A percentile compares a stretch with the other conserved stretches of the same genome.
Evolutionary conservation across 2,113 vertebrate species (phyloP).

Genomic region (Dromas ardeola): DNA sequence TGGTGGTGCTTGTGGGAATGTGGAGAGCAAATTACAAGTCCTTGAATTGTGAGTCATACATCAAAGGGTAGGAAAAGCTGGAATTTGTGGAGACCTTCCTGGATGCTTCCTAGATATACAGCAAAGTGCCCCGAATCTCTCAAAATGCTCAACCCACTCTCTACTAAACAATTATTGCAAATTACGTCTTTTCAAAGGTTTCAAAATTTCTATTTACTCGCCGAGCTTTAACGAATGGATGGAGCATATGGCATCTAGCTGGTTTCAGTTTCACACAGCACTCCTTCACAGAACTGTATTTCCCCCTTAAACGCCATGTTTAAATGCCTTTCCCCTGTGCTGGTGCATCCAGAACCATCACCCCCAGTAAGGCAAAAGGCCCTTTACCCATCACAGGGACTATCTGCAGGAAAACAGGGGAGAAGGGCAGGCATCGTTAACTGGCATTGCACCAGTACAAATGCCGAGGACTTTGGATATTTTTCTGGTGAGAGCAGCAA

Average conservation of each 20-base stretch:
- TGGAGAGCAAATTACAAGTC: not conserved
- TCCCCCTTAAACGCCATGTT: not conserved
- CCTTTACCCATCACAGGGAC: not conserved
- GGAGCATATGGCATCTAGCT: not conserved
- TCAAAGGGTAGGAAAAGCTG: not conserved
- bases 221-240: not conserved
- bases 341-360: not conserved
- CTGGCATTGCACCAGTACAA: not conserved
- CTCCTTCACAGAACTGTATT: not conserved
- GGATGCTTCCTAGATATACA: not conserved
- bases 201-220: not conserved
- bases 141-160: not conserved
- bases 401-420: not conserved
- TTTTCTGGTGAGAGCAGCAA: slow-evolving; percentile 17
- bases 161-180: not conserved
- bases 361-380: not conserved
- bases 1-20: not conserved
- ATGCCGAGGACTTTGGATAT: not conserved
- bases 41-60: not conserved
- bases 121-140: not conserved
- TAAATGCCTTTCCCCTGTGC: not conserved
- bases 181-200: not conserved
- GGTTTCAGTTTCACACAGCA: not conserved
- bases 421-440: not conserved
- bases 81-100: not conserved